phyloP scores from a whole-genome alignment of 2,888 invertebrate genomes.

The Therioaphis trifolii region DNA sequence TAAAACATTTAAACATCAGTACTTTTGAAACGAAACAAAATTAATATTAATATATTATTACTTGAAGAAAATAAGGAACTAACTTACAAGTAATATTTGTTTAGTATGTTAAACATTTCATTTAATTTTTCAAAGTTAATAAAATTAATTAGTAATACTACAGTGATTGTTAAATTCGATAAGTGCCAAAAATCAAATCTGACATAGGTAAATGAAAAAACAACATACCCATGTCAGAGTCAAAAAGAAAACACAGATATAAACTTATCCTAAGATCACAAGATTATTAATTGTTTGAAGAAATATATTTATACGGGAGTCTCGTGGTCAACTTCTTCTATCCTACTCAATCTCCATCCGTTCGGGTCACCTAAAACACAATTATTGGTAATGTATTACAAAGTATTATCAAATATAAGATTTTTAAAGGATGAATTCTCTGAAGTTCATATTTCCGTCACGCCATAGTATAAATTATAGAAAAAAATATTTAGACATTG shows the following conservation, averaged over 20 bases:
- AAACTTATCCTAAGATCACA: conserved; percentile 62
- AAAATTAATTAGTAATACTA: conserved; percentile 54
- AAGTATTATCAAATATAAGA: neutral
- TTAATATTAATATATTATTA: conserved; percentile 46
- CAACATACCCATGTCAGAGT: conserved; percentile 32
- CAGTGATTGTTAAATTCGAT: conserved; percentile 62
- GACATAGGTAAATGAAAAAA: conserved; percentile 38
- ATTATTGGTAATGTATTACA: neutral
- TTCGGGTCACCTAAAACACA: conserved; percentile 73
- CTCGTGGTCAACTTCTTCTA: conserved; percentile 84
- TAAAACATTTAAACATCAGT: conserved; percentile 56
- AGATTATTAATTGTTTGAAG: conserved; percentile 51
- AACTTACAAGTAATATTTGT: conserved; percentile 42
- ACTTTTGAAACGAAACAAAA: conserved; percentile 52
- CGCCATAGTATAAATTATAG: neutral
- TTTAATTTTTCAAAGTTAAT: conserved; percentile 23
- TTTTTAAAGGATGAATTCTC: neutral
- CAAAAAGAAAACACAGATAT: conserved; percentile 40
- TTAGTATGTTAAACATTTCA: conserved; percentile 26
- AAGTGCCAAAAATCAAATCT: conserved; percentile 60
- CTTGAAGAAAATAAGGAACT: conserved; percentile 37
- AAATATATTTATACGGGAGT: conserved; percentile 76
- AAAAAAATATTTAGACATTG: neutral
- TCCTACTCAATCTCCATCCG: conserved; percentile 83
- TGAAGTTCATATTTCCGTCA: neutral